phyloP scores from a whole-genome alignment of 2,113 vertebrate species.

The Rhinichthys klamathensis region DNA sequence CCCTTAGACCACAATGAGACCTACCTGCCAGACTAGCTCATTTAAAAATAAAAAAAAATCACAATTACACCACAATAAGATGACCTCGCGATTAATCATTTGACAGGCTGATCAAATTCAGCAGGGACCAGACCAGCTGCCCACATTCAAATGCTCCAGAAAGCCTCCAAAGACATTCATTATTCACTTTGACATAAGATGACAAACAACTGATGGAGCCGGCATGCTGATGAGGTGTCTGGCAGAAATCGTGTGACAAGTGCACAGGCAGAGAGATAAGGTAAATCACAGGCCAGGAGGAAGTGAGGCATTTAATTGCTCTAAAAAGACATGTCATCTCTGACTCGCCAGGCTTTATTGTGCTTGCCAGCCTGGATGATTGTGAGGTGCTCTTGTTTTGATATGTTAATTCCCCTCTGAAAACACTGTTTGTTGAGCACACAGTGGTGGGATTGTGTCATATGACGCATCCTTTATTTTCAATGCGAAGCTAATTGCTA shows the following conservation, averaged over 20 bases:
- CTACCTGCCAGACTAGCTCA: conserved; percentile 26
- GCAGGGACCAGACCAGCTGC: conserved; percentile 66
- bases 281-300: conserved; percentile 70
- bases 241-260: conserved; percentile 64
- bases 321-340: conserved; percentile 65
- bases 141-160: conserved; percentile 64
- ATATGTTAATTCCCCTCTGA: conserved; percentile 64
- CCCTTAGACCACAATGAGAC: conserved; percentile 9
- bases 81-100: conserved; percentile 60
- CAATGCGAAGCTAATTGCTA: background rate
- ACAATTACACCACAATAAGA: conserved; percentile 70
- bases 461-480: conserved; percentile 28
- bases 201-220: conserved; percentile 66
- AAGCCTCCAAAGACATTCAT: conserved; percentile 62
- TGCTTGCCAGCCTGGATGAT: conserved; percentile 67
- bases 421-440: conserved; percentile 61
- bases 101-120: conserved; percentile 57
- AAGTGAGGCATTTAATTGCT: conserved; percentile 73
- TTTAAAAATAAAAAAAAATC: conserved; percentile 25
- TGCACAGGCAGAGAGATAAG: conserved; percentile 62
- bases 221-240: conserved; percentile 55
- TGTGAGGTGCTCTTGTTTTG: conserved; percentile 64
- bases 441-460: conserved; percentile 46
- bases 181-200: conserved; percentile 68
- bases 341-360: conserved; percentile 61